Evolutionary conservation across 2,797 vertebrate genomes (phyloP).

Genomic region (Chromobotia macracanthus): DNA sequence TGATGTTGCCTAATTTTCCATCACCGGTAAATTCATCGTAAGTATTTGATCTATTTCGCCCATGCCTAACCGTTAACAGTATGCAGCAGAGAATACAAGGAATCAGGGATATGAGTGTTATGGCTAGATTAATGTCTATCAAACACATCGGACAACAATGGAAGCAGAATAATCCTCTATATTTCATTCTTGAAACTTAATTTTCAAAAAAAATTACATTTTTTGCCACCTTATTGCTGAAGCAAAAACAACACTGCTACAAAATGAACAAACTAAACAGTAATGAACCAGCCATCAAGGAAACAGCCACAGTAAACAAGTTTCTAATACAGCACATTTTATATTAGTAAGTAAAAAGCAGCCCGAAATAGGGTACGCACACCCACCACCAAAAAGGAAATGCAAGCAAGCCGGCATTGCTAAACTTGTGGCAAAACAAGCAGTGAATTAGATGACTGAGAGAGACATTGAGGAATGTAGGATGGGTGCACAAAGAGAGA

Average conservation of each 20-base stretch:
- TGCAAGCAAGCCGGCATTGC: conserved; percentile 37
- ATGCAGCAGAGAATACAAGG: neutral
- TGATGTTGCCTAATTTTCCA: no score
- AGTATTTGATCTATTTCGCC: neutral
- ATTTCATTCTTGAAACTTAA: neutral
- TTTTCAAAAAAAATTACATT: neutral
- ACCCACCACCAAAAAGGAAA: conserved; percentile 33
- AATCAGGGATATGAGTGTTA: neutral
- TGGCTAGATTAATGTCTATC: neutral
- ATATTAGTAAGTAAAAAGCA: conserved; percentile 22
- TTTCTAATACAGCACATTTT: conserved; percentile 11
- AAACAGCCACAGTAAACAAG: neutral
- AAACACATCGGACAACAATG: neutral
- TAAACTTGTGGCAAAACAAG: conserved; percentile 16
- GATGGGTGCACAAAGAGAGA: conserved; percentile 34
- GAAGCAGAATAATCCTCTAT: neutral
- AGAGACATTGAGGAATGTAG: conserved; percentile 46
- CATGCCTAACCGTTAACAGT: conserved; percentile 3
- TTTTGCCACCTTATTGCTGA: neutral
- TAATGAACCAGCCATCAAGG: conserved; percentile 12
- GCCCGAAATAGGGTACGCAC: conserved; percentile 1
- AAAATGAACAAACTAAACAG: neutral
- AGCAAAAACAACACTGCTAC: neutral
- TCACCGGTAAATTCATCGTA: no score
- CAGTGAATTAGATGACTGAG: conserved; percentile 59